These are phyloP conservation scores for Laterallus jamaicensis DNA, from an alignment of 2,113 vertebrate species.

Conservation along the genomic window DNA sequence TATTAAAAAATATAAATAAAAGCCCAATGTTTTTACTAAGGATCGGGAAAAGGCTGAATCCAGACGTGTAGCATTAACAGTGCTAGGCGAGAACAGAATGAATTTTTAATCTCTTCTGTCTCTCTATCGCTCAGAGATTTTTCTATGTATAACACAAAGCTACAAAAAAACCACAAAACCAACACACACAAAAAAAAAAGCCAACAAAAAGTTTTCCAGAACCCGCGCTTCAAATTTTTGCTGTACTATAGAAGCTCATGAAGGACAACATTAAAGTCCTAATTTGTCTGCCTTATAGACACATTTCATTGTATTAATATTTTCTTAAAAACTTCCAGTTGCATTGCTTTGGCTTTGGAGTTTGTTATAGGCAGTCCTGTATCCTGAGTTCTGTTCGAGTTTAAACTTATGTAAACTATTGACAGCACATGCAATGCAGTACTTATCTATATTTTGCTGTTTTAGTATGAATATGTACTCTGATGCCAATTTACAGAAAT, in stretches of 20 bases:
- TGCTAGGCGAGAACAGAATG: constrained; percentile 14
- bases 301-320: constrained; percentile 62
- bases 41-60: background rate
- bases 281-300: constrained; percentile 63
- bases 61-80: constrained; percentile 10
- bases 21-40: constrained; percentile 37
- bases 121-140: constrained; percentile 44
- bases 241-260: constrained; percentile 69
- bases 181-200: too few relatives aligned
- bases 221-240: constrained; percentile 22
- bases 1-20: background rate
- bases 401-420: constrained; percentile 69
- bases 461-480: constrained; percentile 73
- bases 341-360: constrained; percentile 75
- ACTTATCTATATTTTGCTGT: constrained; percentile 70
- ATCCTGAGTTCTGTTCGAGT: constrained; percentile 68
- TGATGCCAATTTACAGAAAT: constrained; percentile 71
- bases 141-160: constrained; percentile 26
- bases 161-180: background rate
- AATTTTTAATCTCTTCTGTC: constrained; percentile 40
- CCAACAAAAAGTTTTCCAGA: constrained; percentile 40
- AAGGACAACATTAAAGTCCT: constrained; percentile 46
- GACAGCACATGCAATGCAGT: constrained; percentile 71
- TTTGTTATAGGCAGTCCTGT: constrained; percentile 72
- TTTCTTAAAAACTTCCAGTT: constrained; percentile 66